Evolutionary conservation across 2,113 vertebrate species (phyloP), one percentile per base, ranked within the genome.

Genomic region (Rafetus swinhoei): DNA sequence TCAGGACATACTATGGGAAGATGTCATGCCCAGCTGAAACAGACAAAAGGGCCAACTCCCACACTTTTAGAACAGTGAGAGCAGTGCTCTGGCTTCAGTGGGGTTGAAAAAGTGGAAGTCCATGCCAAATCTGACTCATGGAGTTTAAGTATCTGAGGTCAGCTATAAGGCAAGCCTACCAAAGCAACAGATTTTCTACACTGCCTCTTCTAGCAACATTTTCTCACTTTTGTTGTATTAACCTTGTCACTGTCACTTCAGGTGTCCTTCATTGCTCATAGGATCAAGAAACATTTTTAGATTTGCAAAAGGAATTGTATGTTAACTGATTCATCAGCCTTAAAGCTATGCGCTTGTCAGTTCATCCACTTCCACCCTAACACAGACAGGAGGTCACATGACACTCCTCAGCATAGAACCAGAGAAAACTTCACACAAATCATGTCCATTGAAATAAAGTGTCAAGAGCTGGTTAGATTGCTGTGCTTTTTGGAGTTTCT

Each of bases 361-460:
- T n/a, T n/a, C 18, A 65, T 87, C 81, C 16, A 21, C 19, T 84
- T 88, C 27, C 16, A 2, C 8, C 81, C 50, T 86, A 32, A 13
- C 27, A 13, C 27, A 7, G 62, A 35, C 2, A 83, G 7, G 79
- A 54, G 29, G 32, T 14, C 12, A 9, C 27, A 18, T 13, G 9
- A 35, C 15, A 79, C 22, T 14, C 35, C 3, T 50, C 35, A 76
- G 22, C 32, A 60, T 79, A 81, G 1, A 50, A 50, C 0, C 29
- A 77, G 1, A 27, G 79, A 85, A 53, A 5, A 83, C 24, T 0
- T 62, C 60, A 59, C 79, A 62, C 74, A 50, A 29, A 16, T 50
- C 0, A 35, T 0, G 2, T 65, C 82, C 86, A n/a, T 39, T 39
- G 27, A 85, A 76, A 57, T 57, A 1, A 22, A 45, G 45, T 45